Evolutionary conservation across 2,888 invertebrate genomes (phyloP).

Genomic region (Ommatoiulus sabulosus): DNA sequence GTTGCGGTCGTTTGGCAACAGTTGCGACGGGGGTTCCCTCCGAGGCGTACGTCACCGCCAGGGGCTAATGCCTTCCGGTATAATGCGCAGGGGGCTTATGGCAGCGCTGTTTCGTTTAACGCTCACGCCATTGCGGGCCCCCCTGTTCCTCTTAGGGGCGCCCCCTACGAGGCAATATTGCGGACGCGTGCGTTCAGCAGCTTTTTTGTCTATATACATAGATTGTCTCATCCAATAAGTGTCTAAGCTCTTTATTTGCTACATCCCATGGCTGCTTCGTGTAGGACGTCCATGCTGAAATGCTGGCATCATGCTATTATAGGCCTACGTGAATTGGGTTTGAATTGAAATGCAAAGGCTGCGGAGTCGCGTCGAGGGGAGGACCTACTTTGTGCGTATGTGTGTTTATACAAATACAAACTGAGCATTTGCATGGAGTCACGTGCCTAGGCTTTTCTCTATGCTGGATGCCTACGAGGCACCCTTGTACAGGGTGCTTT

Average conservation of each 20-base stretch:
- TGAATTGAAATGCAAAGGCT: not conserved
- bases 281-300: not conserved
- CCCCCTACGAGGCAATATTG: slow-evolving; percentile 40
- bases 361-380: not conserved
- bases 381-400: not conserved
- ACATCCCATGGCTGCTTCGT: not conserved
- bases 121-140: slow-evolving; percentile 25
- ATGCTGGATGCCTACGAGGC: not conserved
- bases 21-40: not conserved
- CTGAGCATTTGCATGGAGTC: slow-evolving; percentile 36
- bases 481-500: not conserved
- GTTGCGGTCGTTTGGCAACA: slow-evolving; percentile 43
- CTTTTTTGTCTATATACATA: not conserved
- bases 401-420: slow-evolving; percentile 19
- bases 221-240: slow-evolving; percentile 36
- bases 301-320: slow-evolving; percentile 15
- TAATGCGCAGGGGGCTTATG: slow-evolving; percentile 25
- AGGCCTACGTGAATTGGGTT: slow-evolving; percentile 20
- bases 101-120: slow-evolving; percentile 15
- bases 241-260: slow-evolving; percentile 43
- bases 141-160: not conserved
- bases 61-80: slow-evolving; percentile 36
- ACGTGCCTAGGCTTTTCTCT: not conserved
- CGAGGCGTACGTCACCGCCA: slow-evolving; percentile 15
- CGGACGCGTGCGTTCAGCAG: slow-evolving; percentile 23